phyloP scores from a whole-genome alignment of 1,140 invertebrate species.

The Papilio aristodemus region DNA sequence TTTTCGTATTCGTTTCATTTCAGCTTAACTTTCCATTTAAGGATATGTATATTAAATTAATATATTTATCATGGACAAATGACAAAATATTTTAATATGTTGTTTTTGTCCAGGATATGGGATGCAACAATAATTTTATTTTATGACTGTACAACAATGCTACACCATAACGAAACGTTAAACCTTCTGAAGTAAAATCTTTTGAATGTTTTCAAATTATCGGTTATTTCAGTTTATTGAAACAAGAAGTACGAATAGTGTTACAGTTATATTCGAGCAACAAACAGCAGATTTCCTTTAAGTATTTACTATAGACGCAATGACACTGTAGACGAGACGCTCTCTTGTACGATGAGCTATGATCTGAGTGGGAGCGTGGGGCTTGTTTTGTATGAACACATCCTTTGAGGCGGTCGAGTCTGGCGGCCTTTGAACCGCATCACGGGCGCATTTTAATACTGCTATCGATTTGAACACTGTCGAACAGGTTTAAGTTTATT shows the following conservation, averaged over 20 bases:
- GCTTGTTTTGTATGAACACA: conserved; percentile 58
- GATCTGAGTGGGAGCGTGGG: conserved; percentile 58
- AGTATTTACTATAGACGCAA: conserved; percentile 42
- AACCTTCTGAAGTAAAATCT: too few species aligned
- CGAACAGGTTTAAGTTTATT: conserved; percentile 60
- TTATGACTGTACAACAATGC: too few species aligned
- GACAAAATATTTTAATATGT: too few species aligned
- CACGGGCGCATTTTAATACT: conserved; percentile 63
- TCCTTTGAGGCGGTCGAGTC: conserved; percentile 61
- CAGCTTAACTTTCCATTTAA: too few species aligned
- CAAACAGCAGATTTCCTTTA: conserved; percentile 47
- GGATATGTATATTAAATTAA: too few species aligned
- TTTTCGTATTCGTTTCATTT: too few species aligned
- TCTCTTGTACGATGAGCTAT: conserved; percentile 54
- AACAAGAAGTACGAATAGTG: neutral
- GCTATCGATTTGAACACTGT: conserved; percentile 57
- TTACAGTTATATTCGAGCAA: conserved; percentile 34
- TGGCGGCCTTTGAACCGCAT: conserved; percentile 56
- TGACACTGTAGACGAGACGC: conserved; percentile 43
- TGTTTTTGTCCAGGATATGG: too few species aligned
- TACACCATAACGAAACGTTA: too few species aligned
- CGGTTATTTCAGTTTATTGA: neutral
- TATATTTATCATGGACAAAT: too few species aligned
- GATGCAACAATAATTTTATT: too few species aligned
- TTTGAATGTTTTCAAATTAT: too few species aligned